Conservation (phyloP, 2,888 invertebrate genomes). For the Cerastis rubricosa region DNA sequence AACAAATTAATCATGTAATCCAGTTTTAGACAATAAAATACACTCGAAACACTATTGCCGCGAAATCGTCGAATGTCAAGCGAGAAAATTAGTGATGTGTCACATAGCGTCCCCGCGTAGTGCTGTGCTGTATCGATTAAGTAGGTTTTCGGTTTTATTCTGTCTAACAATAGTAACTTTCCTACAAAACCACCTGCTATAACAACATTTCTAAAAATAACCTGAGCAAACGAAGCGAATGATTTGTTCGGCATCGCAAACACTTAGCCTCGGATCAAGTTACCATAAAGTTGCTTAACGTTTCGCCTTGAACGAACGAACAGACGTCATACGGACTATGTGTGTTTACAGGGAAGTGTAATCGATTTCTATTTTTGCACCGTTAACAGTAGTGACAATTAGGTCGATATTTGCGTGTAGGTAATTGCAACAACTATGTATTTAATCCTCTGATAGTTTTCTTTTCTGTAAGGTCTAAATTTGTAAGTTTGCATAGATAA, state of each 20-base stretch:
- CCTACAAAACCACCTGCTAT: background rate
- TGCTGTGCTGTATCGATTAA: too few species aligned
- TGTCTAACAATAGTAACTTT: too few species aligned
- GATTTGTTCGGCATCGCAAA: slow-evolving; percentile 46
- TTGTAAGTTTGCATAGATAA: background rate
- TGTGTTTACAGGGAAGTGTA: slow-evolving; percentile 18
- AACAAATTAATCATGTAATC: too few species aligned
- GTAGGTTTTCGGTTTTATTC: too few species aligned
- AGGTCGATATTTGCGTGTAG: background rate
- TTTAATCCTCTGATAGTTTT: background rate
- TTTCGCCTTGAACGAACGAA: slow-evolving; percentile 38
- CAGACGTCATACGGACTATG: slow-evolving; percentile 35
- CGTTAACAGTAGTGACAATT: background rate
- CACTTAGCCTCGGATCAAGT: slow-evolving; percentile 48
- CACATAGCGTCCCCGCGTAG: too few species aligned
- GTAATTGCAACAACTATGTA: background rate
- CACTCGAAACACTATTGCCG: too few species aligned
- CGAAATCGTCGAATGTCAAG: too few species aligned
- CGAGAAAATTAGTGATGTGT: too few species aligned
- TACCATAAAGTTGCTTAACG: slow-evolving; percentile 43
- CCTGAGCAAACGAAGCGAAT: slow-evolving; percentile 36
- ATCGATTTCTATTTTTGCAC: slow-evolving; percentile 26
- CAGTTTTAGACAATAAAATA: too few species aligned
- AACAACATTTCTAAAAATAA: slow-evolving; percentile 30
- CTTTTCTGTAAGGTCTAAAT: background rate